Evolutionary conservation across 2,888 invertebrate species (phyloP), one percentile per base, ranked within the genome.

Genomic region (Phorcus lineatus): DNA sequence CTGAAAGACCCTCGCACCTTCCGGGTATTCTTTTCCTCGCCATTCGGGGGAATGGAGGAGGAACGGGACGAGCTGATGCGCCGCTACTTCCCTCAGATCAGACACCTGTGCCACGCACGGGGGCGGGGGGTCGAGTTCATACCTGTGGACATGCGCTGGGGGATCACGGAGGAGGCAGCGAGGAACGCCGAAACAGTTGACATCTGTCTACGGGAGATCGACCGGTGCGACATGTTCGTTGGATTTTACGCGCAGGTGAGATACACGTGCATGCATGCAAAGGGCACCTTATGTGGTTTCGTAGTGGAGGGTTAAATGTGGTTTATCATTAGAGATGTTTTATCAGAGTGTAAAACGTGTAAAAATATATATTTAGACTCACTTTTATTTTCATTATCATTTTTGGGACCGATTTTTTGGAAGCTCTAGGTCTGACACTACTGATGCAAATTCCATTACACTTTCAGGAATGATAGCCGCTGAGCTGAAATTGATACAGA

Each of bases 11-110:
- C 88, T 0, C 76, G 84, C 54, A 85, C 88, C 31, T 90, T 89
- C 52, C 86, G 91, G 36, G 88, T 92, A 31, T 92, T 92, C 81
- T 90, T 91, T 81, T 92, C 92, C 0, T 92, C 92, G 0, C 92
- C 93, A 2, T 92, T 93, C 80, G 93, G 93, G 57, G 91, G 93
- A 0, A 90, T 93, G 87, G 91, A 92, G 53, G 92, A 91, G 16
- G 91, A 94, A 77, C 84, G 92, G 74, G 89, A 91, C 78, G 90
- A 91, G 76, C 83, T 93, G 31, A 90, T 89, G 9, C 81, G 86
- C 4, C 81, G 82, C 36, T 91, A 91, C 83, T 91, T 91, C 80
- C 92, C 92, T 0, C 87, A 87, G 78, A 86, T 92, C 47, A 84
- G 88, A 19, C 90, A 90, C 77, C 79, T 89, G 36, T 91, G 91